Evolutionary conservation across 2,888 invertebrate species (phyloP).

Genomic region (Antheraea yamamai): DNA sequence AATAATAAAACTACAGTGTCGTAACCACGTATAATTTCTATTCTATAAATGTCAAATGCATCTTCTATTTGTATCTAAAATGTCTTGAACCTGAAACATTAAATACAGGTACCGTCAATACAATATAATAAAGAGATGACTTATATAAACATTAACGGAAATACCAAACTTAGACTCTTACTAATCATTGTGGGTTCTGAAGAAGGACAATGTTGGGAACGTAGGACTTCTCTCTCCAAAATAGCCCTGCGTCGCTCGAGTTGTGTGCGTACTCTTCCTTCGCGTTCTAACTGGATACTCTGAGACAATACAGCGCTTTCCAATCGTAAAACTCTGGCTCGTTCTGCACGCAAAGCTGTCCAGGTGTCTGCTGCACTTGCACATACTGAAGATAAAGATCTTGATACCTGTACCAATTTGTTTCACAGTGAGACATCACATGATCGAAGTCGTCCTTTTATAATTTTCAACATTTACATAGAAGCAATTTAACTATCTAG

Average conservation of each 20-base stretch:
- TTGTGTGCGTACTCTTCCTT: constrained; percentile 66
- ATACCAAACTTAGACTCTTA: constrained; percentile 52
- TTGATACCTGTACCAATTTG: constrained; percentile 46
- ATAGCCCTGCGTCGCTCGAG: constrained; percentile 63
- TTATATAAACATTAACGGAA: constrained; percentile 22
- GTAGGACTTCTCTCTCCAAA: constrained; percentile 61
- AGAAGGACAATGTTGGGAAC: constrained; percentile 40
- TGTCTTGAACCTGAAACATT: constrained; percentile 42
- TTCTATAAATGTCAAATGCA: constrained; percentile 6
- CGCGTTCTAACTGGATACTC: constrained; percentile 64
- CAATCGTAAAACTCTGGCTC: constrained; percentile 64
- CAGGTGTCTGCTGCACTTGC: constrained; percentile 65
- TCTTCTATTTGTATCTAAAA: constrained; percentile 35
- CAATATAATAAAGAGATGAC: not conserved
- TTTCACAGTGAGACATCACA: not conserved
- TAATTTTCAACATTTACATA: not conserved
- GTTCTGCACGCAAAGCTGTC: constrained; percentile 65
- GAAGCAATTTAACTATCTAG: not conserved
- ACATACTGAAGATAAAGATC: constrained; percentile 63
- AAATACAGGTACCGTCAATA: not conserved
- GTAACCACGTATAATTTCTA: not conserved
- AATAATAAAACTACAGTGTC: not conserved
- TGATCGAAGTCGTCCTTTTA: not conserved
- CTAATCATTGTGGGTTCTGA: constrained; percentile 33
- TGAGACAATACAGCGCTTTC: constrained; percentile 70